Conservation (phyloP, 1,140 invertebrate species). For the Drosophila melanogaster region DNA sequence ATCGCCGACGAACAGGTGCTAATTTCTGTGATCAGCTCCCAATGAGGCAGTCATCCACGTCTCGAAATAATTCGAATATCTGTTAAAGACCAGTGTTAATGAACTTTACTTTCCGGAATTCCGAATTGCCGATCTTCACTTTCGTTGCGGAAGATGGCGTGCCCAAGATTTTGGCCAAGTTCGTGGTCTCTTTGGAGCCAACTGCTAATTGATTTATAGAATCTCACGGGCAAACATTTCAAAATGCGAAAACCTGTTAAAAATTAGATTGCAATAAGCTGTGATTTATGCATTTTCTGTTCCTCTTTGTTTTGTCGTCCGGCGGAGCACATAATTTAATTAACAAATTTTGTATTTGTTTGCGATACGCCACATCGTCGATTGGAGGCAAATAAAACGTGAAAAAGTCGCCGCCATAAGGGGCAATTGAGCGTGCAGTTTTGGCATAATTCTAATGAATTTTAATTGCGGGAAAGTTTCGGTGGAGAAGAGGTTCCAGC, state of each 20-base stretch:
- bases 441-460: constrained; percentile 30
- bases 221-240: constrained; percentile 1
- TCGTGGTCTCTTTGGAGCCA: constrained; percentile 21
- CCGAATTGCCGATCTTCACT: constrained; percentile 27
- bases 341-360: constrained; percentile 46
- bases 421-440: constrained; percentile 21
- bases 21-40: constrained; percentile 51
- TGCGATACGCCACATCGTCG: constrained; percentile 21
- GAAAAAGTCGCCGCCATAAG: constrained; percentile 9
- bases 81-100: constrained; percentile 48
- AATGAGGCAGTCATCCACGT: constrained; percentile 10
- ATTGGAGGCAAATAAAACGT: constrained; percentile 34
- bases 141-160: constrained; percentile 26
- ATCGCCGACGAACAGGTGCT: constrained; percentile 48
- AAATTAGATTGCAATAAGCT: constrained; percentile 30
- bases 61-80: neutral
- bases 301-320: constrained; percentile 17
- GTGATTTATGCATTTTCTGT: constrained; percentile 34
- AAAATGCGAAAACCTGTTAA: constrained; percentile 39
- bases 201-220: constrained; percentile 39
- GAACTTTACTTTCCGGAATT: constrained; percentile 52
- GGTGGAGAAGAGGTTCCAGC: constrained; percentile 1
- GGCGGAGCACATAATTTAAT: constrained; percentile 44
- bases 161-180: constrained; percentile 11
- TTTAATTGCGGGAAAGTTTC: constrained; percentile 22